Conservation (phyloP, 2,888 invertebrate genomes). For the Elegia similella region DNA sequence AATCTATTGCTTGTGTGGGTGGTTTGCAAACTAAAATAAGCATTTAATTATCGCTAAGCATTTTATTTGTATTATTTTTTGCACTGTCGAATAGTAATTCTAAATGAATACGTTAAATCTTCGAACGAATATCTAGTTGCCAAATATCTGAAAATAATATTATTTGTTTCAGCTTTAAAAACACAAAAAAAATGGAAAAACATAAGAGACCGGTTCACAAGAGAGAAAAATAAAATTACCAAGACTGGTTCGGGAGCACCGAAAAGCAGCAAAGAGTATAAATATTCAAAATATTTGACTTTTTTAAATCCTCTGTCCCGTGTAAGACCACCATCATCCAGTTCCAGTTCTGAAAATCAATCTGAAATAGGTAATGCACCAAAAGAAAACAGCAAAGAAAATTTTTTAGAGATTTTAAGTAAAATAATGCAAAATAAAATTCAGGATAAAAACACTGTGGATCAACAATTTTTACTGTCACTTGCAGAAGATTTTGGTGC, state of each 20-base stretch:
- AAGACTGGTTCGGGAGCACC: constrained; percentile 19
- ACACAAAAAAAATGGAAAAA: constrained; percentile 20
- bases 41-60: constrained; percentile 28
- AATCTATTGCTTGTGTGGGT: constrained; percentile 27
- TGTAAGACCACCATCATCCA: no score
- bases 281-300: constrained; percentile 16
- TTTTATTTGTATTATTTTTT: constrained; percentile 20
- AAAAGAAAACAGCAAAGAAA: no score
- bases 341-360: no score
- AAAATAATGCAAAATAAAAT: no score
- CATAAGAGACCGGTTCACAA: constrained; percentile 19
- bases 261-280: constrained; percentile 19
- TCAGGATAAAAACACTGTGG: background rate
- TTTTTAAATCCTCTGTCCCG: no score
- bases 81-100: constrained; percentile 18
- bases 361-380: no score
- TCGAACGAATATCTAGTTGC: constrained; percentile 12
- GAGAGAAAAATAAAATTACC: constrained; percentile 20
- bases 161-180: constrained; percentile 3
- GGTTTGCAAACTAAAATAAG: constrained; percentile 28
- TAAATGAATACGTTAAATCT: constrained; percentile 20
- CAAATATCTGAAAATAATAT: constrained; percentile 20
- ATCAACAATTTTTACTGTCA: constrained; percentile 30
- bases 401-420: no score
- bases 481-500: constrained; percentile 27